Evolutionary conservation across 1,140 invertebrate species (phyloP).

Genomic region (Calliopsis andreniformis): DNA sequence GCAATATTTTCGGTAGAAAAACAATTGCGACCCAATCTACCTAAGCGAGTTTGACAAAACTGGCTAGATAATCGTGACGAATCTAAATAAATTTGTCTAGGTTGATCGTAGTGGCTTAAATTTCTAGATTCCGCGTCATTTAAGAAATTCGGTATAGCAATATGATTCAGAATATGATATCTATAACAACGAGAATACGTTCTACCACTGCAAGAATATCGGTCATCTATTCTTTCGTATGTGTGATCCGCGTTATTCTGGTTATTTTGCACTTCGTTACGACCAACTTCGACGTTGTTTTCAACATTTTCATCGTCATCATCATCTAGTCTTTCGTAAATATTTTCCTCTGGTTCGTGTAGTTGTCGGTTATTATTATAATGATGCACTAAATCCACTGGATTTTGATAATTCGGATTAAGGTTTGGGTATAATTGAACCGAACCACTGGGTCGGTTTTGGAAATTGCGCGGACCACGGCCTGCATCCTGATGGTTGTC

Average conservation of each 20-base stretch:
- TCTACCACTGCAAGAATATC: conserved; percentile 62
- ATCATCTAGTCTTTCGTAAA: conserved; percentile 77
- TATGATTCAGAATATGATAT: conserved; percentile 51
- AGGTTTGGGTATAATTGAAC: conserved; percentile 64
- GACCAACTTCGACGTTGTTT: conserved; percentile 36
- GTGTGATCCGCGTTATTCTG: conserved; percentile 66
- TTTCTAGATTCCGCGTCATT: conserved; percentile 64
- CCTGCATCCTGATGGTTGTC: conserved; percentile 71
- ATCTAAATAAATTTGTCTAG: conserved; percentile 68
- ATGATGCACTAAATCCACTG: conserved; percentile 69
- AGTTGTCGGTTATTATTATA: conserved; percentile 62
- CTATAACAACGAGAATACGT: conserved; percentile 54
- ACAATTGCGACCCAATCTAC: conserved; percentile 74
- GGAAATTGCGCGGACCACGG: conserved; percentile 55
- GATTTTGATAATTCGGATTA: conserved; percentile 77
- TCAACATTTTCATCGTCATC: conserved; percentile 66
- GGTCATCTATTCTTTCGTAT: conserved; percentile 74
- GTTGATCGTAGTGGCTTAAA: conserved; percentile 70
- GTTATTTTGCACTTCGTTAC: conserved; percentile 59
- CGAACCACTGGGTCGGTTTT: conserved; percentile 58
- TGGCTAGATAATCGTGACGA: conserved; percentile 66
- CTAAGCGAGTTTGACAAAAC: conserved; percentile 71
- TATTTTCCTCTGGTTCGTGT: conserved; percentile 77
- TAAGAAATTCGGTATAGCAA: conserved; percentile 53
- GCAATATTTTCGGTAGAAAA: conserved; percentile 78